phyloP scores from a whole-genome alignment of 1,140 invertebrate genomes.

The Drosophila sucinea region DNA sequence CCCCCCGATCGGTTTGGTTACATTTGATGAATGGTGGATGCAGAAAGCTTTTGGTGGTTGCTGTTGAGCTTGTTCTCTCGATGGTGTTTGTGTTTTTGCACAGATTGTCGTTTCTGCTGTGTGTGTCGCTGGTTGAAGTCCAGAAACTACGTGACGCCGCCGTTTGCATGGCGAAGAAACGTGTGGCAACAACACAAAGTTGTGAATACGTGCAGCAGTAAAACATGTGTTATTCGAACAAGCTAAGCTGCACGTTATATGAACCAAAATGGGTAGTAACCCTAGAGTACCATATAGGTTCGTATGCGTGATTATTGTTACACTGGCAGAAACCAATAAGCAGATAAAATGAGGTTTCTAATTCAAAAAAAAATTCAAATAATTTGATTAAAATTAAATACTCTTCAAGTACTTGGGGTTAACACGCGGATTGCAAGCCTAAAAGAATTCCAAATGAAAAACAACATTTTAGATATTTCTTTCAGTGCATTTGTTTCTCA shows the following conservation, averaged over 20 bases:
- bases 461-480: too few relatives aligned
- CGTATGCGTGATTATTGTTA: not conserved
- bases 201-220: slow-evolving; percentile 58
- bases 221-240: slow-evolving; percentile 16
- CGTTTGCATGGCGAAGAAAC: slow-evolving; percentile 54
- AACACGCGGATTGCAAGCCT: too few relatives aligned
- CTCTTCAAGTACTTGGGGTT: too few relatives aligned
- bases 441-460: too few relatives aligned
- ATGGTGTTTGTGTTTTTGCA: not conserved
- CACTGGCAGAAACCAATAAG: not conserved
- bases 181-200: slow-evolving; percentile 36
- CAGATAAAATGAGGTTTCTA: not conserved
- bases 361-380: too few relatives aligned
- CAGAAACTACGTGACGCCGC: slow-evolving; percentile 61
- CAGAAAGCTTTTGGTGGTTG: not conserved
- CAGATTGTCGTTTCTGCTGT: slow-evolving; percentile 17
- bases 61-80: not conserved
- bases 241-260: not conserved
- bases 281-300: slow-evolving; percentile 1
- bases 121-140: slow-evolving; percentile 30
- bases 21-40: not conserved
- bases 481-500: too few relatives aligned
- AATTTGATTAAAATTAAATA: too few relatives aligned
- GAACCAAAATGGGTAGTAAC: not conserved
- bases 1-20: slow-evolving; percentile 37